These are phyloP conservation scores for Exocentrus adspersus DNA, from an alignment of 2,888 invertebrate species.

Conservation along the genomic window DNA sequence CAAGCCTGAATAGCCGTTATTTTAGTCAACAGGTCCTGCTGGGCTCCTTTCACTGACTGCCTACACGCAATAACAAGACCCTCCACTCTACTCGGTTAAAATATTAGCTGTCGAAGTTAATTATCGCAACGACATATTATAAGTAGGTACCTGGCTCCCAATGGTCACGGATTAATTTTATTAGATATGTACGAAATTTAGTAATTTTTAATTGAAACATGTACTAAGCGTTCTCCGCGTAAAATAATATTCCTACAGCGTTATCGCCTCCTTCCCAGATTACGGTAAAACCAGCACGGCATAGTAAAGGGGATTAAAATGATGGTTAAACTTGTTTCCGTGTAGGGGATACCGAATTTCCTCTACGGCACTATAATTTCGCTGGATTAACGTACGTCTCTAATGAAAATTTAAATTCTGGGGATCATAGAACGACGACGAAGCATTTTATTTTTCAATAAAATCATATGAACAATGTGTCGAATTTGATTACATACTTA, in stretches of 20 bases:
- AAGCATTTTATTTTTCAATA: too few relatives aligned
- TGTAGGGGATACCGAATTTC: not conserved
- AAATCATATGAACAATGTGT: too few relatives aligned
- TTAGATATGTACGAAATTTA: too few relatives aligned
- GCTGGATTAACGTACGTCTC: not conserved
- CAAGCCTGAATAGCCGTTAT: not conserved
- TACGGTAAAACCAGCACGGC: not conserved
- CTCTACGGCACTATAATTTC: slow-evolving; percentile 1
- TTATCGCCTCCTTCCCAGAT: too few relatives aligned
- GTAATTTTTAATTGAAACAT: too few relatives aligned
- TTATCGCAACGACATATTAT: too few relatives aligned
- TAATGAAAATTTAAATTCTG: not conserved
- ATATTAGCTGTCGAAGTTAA: not conserved
- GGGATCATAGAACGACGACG: too few relatives aligned
- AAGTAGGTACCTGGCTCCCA: too few relatives aligned
- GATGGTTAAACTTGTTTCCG: not conserved
- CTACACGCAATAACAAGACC: not conserved
- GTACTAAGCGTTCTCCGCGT: too few relatives aligned
- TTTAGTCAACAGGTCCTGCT: not conserved
- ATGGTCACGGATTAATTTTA: not conserved
- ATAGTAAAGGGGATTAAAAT: not conserved
- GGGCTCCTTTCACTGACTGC: not conserved
- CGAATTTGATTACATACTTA: too few relatives aligned
- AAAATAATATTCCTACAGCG: too few relatives aligned
- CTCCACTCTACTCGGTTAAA: too few relatives aligned